phyloP scores from a whole-genome alignment of 2,888 invertebrate genomes.

The Miltochrista miniata region DNA sequence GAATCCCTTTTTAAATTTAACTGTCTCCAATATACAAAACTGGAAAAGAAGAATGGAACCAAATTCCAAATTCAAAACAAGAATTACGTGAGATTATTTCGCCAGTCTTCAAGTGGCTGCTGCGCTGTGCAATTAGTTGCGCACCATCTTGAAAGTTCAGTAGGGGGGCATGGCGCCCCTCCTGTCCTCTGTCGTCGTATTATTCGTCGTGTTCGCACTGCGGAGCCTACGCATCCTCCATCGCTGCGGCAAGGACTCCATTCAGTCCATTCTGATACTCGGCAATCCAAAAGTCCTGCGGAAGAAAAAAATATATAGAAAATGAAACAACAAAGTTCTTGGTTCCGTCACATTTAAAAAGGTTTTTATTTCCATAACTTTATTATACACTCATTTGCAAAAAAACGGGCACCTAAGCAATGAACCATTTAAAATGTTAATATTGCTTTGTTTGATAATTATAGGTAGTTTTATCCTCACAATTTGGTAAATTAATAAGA shows the following conservation, averaged over 20 bases:
- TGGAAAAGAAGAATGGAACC: conserved; percentile 9
- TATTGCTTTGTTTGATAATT: no score
- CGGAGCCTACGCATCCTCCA: conserved; percentile 96
- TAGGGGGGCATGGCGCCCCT: conserved; percentile 92
- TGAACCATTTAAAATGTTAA: no score
- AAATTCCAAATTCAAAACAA: conserved; percentile 19
- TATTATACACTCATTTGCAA: no score
- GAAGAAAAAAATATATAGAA: not conserved
- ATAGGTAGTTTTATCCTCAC: no score
- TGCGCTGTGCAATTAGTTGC: conserved; percentile 84
- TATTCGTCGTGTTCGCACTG: conserved; percentile 90
- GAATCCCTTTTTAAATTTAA: no score
- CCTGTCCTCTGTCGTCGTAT: conserved; percentile 90
- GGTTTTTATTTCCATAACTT: no score
- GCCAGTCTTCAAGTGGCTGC: conserved; percentile 62
- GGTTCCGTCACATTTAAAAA: no score
- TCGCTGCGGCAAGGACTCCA: conserved; percentile 95
- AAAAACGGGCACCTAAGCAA: no score
- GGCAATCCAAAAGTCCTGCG: conserved; percentile 88
- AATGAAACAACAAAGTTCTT: no score
- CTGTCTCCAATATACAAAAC: conserved; percentile 20
- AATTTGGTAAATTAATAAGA: no score
- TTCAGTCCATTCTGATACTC: conserved; percentile 92
- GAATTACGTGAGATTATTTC: conserved; percentile 74
- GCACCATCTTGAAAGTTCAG: conserved; percentile 94